phyloP scores from a whole-genome alignment of 2,797 vertebrate species.

The Pipistrellus kuhlii region DNA sequence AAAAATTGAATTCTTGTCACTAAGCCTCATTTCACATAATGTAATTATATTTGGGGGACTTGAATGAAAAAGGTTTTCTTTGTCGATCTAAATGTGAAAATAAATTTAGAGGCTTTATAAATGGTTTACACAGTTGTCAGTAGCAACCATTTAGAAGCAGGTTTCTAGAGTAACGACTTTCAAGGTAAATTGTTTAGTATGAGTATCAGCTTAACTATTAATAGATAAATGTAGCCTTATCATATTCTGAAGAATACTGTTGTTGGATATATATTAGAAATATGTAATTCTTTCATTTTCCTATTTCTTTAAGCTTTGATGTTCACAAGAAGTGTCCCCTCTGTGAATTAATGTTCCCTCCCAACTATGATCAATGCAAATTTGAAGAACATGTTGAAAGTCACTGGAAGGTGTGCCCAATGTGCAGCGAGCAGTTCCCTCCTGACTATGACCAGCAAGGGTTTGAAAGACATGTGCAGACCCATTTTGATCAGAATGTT shows the following conservation, averaged over 20 bases:
- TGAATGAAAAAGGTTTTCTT: conserved; percentile 30
- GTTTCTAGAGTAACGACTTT: conserved; percentile 71
- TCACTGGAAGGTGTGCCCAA: conserved; percentile 99
- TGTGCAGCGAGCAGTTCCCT: conserved; percentile 99
- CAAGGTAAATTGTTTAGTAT: background rate
- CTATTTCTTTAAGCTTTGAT: conserved; percentile 89
- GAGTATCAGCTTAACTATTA: background rate
- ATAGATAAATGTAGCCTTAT: conserved; percentile 1
- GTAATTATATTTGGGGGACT: conserved; percentile 43
- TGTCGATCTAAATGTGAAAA: conserved; percentile 74
- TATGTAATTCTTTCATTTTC: conserved; percentile 60
- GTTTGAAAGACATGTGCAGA: conserved; percentile 98
- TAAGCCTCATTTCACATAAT: conserved; percentile 52
- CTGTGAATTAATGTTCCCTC: conserved; percentile 97
- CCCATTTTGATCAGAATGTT: conserved; percentile 94
- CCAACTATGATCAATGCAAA: conserved; percentile 98
- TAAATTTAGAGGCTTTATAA: conserved; percentile 78
- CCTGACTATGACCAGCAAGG: conserved; percentile 97
- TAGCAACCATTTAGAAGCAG: conserved; percentile 77
- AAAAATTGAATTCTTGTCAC: background rate
- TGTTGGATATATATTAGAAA: conserved; percentile 37
- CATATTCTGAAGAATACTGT: background rate
- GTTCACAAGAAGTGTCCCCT: conserved; percentile 97
- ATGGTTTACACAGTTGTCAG: conserved; percentile 71
- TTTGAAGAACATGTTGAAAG: conserved; percentile 99